phyloP scores from a whole-genome alignment of 2,113 vertebrate species.

The Eptesicus fuscus region DNA sequence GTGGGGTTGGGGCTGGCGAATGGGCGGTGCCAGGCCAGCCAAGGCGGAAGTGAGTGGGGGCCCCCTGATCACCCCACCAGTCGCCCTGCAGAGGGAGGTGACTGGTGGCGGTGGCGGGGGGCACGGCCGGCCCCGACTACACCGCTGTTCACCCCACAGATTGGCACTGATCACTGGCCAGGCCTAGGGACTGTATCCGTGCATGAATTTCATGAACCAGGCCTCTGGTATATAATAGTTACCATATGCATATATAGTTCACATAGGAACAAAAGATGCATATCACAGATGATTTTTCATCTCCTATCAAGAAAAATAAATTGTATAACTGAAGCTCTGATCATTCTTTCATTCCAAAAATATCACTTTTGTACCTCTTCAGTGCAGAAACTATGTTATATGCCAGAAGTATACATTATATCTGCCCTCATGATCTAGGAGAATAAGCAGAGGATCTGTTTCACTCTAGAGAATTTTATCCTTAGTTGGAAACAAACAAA shows the following conservation, averaged over 20 bases:
- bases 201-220: too few species aligned
- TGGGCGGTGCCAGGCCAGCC: too few species aligned
- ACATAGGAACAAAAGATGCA: neutral
- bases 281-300: neutral
- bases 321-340: neutral
- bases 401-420: neutral
- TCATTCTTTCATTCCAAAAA: neutral
- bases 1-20: too few species aligned
- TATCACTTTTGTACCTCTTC: neutral
- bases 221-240: neutral
- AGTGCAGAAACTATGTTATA: neutral
- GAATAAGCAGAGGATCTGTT: neutral
- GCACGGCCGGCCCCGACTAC: too few species aligned
- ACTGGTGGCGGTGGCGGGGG: too few species aligned
- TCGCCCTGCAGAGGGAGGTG: too few species aligned
- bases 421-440: neutral
- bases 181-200: too few species aligned
- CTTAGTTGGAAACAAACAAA: neutral
- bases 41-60: too few species aligned
- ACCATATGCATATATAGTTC: neutral
- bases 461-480: neutral
- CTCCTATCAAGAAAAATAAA: neutral
- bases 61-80: too few species aligned
- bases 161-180: too few species aligned
- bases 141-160: accelerated